Conservation (phyloP, 2,113 vertebrate genomes). For the Pipa parva region DNA sequence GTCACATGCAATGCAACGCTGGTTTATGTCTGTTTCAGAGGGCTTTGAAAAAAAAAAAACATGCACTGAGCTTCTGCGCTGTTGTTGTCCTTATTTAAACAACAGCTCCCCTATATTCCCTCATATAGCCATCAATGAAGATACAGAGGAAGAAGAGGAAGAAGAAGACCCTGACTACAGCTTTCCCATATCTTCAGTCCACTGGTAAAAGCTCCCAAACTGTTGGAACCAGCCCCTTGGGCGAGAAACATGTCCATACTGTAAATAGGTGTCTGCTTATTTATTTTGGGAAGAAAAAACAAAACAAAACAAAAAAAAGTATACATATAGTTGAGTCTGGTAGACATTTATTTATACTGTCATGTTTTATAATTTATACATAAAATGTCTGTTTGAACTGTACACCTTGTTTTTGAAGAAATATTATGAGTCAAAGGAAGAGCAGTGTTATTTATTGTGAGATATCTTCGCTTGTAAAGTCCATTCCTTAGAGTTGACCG, state of each 20-base stretch:
- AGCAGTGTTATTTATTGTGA: conserved; percentile 99
- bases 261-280: conserved; percentile 99
- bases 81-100: conserved; percentile 95
- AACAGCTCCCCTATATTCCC: conserved; percentile 98
- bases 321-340: conserved; percentile 97
- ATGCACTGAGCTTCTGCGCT: conserved; percentile 88
- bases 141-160: conserved; percentile 91
- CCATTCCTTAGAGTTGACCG: conserved; percentile 86
- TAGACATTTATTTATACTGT: conserved; percentile 99
- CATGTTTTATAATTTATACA: conserved; percentile 99
- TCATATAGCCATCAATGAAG: conserved; percentile 99
- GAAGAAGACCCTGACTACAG: conserved; percentile 95
- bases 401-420: conserved; percentile 96
- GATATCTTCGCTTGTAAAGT: conserved; percentile 93
- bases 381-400: conserved; percentile 94
- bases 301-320: conserved; percentile 85
- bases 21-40: conserved; percentile 79
- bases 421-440: conserved; percentile 98
- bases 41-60: conserved; percentile 66
- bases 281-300: conserved; percentile 94
- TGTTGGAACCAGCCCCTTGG: conserved; percentile 78
- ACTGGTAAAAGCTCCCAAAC: conserved; percentile 83
- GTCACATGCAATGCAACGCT: conserved; percentile 69
- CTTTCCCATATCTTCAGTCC: conserved; percentile 96
- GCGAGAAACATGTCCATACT: conserved; percentile 90